phyloP scores from a whole-genome alignment of 2,888 invertebrate species.

The Erebia palarica region DNA sequence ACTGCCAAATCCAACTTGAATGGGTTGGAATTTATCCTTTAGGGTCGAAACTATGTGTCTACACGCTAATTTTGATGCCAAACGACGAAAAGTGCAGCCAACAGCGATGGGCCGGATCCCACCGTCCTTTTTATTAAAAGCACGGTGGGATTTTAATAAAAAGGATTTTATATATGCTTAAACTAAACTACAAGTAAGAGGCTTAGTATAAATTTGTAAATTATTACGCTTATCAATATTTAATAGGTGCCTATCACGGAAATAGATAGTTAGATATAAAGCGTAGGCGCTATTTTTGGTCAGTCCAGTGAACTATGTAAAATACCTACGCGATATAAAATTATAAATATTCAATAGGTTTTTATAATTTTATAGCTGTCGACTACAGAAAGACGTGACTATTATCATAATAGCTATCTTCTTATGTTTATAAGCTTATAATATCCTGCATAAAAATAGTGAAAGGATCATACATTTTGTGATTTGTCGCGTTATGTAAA shows the following conservation, averaged over 20 bases:
- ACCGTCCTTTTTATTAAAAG: too few species aligned
- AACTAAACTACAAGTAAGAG: too few species aligned
- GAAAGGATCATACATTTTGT: conserved; percentile 9
- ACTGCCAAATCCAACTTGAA: too few species aligned
- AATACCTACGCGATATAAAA: conserved; percentile 10
- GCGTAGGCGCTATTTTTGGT: conserved; percentile 25
- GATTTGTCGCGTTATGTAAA: conserved; percentile 1
- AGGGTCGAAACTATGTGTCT: too few species aligned
- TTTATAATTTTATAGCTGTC: conserved; percentile 16
- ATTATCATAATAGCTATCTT: conserved; percentile 19
- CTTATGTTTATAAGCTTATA: conserved; percentile 5
- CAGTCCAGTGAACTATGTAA: conserved; percentile 31
- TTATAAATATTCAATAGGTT: conserved; percentile 16
- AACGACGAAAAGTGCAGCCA: too few species aligned
- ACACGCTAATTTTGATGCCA: too few species aligned
- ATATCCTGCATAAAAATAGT: conserved; percentile 11
- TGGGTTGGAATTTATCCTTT: too few species aligned
- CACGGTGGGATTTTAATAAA: too few species aligned
- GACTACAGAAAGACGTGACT: conserved; percentile 21
- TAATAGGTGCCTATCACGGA: neutral
- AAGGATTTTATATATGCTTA: too few species aligned
- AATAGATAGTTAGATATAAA: neutral
- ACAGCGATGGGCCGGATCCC: too few species aligned
- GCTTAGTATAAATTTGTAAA: too few species aligned
- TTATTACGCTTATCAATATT: neutral